Evolutionary conservation across 2,888 invertebrate species (phyloP).

Genomic region (Hybos culiciformis): DNA sequence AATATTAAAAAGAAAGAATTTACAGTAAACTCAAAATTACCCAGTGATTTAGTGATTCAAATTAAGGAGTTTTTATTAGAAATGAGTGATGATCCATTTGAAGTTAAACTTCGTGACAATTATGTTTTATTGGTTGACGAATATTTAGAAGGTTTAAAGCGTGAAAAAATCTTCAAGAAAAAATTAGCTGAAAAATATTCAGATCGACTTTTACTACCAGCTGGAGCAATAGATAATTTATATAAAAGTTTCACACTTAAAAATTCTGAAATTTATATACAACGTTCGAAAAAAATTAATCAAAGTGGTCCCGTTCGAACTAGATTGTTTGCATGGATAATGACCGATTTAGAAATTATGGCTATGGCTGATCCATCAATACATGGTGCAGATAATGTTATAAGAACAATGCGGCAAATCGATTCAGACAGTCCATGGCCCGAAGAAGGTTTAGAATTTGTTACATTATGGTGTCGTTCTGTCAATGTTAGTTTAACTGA

Average conservation of each 20-base stretch:
- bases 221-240: slow-evolving; percentile 77
- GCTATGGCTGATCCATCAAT: slow-evolving; percentile 78
- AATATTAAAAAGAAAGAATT: slow-evolving; percentile 52
- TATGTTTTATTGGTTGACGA: slow-evolving; percentile 92
- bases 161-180: slow-evolving; percentile 76
- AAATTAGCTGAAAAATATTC: slow-evolving; percentile 74
- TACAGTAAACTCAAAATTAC: slow-evolving; percentile 55
- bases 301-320: slow-evolving; percentile 50
- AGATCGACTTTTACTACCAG: slow-evolving; percentile 63
- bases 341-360: slow-evolving; percentile 49
- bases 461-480: slow-evolving; percentile 84
- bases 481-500: slow-evolving; percentile 68
- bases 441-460: slow-evolving; percentile 75
- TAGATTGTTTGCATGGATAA: slow-evolving; percentile 74
- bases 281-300: slow-evolving; percentile 56
- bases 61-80: slow-evolving; percentile 79
- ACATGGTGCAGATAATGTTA: slow-evolving; percentile 66
- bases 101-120: slow-evolving; percentile 89
- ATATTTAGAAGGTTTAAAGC: slow-evolving; percentile 81
- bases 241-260: slow-evolving; percentile 75
- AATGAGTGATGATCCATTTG: slow-evolving; percentile 96
- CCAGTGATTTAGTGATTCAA: slow-evolving; percentile 80
- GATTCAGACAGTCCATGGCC: slow-evolving; percentile 88
- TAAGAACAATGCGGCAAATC: slow-evolving; percentile 59
- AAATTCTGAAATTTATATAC: slow-evolving; percentile 92